Conservation (phyloP, 2,888 invertebrate species). For the Ornithoptera priamus region DNA sequence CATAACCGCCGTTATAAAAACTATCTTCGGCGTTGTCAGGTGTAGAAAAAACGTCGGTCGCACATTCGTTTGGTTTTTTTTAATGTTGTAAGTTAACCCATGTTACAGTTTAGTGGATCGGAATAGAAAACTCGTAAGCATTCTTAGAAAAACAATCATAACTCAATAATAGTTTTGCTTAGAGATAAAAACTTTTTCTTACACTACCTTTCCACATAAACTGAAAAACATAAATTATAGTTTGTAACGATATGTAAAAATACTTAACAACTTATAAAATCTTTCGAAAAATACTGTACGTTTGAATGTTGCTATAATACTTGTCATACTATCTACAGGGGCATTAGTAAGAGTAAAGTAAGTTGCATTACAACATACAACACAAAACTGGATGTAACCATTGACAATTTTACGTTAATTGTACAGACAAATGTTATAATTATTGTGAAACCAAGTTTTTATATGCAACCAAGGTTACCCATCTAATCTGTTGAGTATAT, state of each 20-base stretch:
- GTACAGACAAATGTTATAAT: too few relatives aligned
- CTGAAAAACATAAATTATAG: background rate
- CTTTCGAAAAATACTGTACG: too few relatives aligned
- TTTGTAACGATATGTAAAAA: background rate
- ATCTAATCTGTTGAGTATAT: too few relatives aligned
- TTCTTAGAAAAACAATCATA: constrained; percentile 64
- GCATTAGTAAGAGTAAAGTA: too few relatives aligned
- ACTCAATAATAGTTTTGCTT: constrained; percentile 43
- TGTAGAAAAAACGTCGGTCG: constrained; percentile 62
- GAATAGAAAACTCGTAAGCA: constrained; percentile 62
- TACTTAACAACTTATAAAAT: background rate
- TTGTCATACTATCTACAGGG: too few relatives aligned
- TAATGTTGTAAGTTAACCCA: constrained; percentile 49
- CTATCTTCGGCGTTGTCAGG: constrained; percentile 69
- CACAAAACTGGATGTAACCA: too few relatives aligned
- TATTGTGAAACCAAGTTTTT: too few relatives aligned
- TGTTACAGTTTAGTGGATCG: constrained; percentile 58
- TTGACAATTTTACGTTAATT: too few relatives aligned
- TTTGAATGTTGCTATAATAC: too few relatives aligned
- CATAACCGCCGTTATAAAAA: constrained; percentile 68
- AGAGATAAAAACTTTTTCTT: constrained; percentile 4
- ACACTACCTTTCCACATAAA: background rate
- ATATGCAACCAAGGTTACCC: too few relatives aligned
- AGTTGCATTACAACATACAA: too few relatives aligned
- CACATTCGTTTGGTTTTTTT: constrained; percentile 68